Evolutionary conservation across 2,888 invertebrate genomes (phyloP).

Genomic region (Drosophila quinaria): DNA sequence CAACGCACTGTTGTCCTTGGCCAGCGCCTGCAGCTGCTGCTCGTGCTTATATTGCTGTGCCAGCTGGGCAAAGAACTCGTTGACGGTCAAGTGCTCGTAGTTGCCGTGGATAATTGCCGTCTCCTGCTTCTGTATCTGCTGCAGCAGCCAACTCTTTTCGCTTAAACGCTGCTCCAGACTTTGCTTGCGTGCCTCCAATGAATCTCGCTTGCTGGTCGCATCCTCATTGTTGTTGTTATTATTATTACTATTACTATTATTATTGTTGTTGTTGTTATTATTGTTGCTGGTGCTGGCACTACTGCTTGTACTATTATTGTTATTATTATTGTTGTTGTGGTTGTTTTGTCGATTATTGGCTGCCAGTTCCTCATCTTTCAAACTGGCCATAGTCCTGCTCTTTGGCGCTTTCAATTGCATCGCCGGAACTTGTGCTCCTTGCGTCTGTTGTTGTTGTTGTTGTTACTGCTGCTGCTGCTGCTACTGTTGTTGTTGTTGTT

Average conservation of each 20-base stretch:
- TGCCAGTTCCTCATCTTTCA: conserved; percentile 75
- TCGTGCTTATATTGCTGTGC: conserved; percentile 81
- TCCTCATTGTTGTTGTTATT: conserved; percentile 66
- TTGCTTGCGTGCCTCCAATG: conserved; percentile 83
- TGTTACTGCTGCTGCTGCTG: conserved; percentile 16
- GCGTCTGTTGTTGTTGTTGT: conserved; percentile 31
- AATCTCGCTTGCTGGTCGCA: conserved; percentile 72
- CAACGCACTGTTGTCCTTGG: conserved; percentile 61
- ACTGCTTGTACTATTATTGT: conserved; percentile 16
- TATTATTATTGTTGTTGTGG: conserved; percentile 39
- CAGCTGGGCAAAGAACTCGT: conserved; percentile 79
- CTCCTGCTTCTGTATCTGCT: conserved; percentile 85
- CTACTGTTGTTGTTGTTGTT: neutral
- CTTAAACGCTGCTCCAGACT: conserved; percentile 84
- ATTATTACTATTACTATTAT: conserved; percentile 44
- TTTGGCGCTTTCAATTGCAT: conserved; percentile 77
- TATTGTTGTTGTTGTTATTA: conserved; percentile 45
- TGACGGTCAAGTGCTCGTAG: conserved; percentile 81
- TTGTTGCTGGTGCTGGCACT: conserved; percentile 42
- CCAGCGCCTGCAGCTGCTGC: conserved; percentile 56
- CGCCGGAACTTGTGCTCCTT: conserved; percentile 63
- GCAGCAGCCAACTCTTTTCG: conserved; percentile 84
- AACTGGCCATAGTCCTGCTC: conserved; percentile 74
- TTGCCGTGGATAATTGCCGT: conserved; percentile 84
- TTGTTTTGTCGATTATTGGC: conserved; percentile 56